These are phyloP conservation scores for Oreotrochilus melanogaster DNA, from an alignment of 2,113 vertebrate species.

Conservation along the genomic window DNA sequence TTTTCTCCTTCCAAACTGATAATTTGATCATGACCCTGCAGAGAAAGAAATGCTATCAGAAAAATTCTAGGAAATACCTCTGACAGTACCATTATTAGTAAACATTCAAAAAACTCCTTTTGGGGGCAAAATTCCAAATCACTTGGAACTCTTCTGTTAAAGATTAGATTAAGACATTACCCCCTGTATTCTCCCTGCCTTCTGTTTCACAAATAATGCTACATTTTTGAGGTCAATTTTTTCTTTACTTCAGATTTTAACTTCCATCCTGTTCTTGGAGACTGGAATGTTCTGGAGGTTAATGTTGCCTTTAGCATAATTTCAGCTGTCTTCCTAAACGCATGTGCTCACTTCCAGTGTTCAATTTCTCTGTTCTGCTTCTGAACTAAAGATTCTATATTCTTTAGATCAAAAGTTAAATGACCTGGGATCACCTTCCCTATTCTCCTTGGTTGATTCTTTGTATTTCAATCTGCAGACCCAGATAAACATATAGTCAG, in stretches of 20 bases:
- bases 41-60: not conserved
- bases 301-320: not conserved
- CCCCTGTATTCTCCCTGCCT: not conserved
- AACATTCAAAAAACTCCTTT: not conserved
- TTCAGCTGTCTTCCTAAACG: not conserved
- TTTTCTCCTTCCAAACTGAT: not conserved
- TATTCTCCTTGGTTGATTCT: not conserved
- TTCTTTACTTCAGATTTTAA: not conserved
- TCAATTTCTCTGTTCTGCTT: not conserved
- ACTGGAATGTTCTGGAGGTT: not conserved
- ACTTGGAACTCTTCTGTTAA: not conserved
- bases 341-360: accelerated
- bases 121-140: not conserved
- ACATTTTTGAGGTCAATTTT: not conserved
- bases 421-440: not conserved
- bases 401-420: not conserved
- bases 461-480: accelerated
- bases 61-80: not conserved
- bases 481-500: not conserved
- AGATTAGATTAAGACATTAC: not conserved
- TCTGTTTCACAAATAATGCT: not conserved
- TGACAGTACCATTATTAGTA: not conserved
- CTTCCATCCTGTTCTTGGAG: not conserved
- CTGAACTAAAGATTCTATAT: not conserved
- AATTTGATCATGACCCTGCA: accelerated